These are phyloP conservation scores for Netelia virgata DNA, from an alignment of 2,888 invertebrate species.

Conservation along the genomic window DNA sequence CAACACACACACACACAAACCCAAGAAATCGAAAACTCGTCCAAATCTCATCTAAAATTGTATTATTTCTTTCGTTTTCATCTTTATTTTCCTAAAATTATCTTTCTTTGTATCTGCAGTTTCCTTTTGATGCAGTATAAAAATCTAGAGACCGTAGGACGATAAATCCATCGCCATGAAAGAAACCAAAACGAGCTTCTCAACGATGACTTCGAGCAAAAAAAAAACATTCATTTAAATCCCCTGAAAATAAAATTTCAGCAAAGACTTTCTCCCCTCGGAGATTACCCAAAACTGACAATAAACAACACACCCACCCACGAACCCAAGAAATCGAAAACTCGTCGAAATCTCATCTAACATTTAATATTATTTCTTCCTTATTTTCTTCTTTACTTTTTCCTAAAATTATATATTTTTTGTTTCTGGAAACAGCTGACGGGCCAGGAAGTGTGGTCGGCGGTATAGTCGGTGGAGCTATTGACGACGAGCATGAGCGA, in stretches of 20 bases:
- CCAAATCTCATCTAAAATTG: constrained; percentile 14
- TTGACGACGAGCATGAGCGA: constrained; percentile 77
- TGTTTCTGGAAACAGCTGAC: constrained; percentile 82
- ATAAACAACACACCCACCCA: not conserved
- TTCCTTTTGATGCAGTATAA: too few species aligned
- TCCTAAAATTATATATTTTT: constrained; percentile 74
- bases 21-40: not conserved
- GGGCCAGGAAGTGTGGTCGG: constrained; percentile 87
- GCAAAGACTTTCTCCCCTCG: too few species aligned
- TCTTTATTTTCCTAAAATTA: constrained; percentile 69
- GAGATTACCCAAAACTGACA: too few species aligned
- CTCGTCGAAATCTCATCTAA: not conserved
- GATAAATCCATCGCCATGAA: too few species aligned
- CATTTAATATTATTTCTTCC: constrained; percentile 47
- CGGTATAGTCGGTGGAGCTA: constrained; percentile 84
- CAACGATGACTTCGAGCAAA: too few species aligned
- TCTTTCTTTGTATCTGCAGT: too few species aligned
- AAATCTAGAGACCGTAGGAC: too few species aligned
- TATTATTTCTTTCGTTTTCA: constrained; percentile 56
- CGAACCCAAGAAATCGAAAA: not conserved
- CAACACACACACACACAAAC: not conserved
- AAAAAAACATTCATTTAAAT: too few species aligned
- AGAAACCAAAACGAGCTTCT: too few species aligned
- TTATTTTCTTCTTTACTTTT: constrained; percentile 66
- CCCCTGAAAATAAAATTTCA: too few species aligned